Evolutionary conservation across 2,797 vertebrate species (phyloP).

Genomic region (Danio tinwini): DNA sequence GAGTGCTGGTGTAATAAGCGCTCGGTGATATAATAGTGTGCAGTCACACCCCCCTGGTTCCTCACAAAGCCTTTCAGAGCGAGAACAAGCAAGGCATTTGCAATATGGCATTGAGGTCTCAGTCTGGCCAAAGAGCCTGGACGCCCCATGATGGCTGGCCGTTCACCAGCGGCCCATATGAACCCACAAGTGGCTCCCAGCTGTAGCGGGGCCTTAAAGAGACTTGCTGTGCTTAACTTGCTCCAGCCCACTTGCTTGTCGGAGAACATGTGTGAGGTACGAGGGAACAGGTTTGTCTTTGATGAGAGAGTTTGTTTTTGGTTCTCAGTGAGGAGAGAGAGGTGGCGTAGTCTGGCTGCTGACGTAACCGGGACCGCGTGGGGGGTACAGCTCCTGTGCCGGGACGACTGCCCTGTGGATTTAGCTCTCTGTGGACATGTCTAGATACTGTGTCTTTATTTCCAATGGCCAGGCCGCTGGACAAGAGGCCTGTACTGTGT

Average conservation of each 20-base stretch:
- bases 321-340: slow-evolving; percentile 55
- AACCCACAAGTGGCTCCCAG: slow-evolving; percentile 49
- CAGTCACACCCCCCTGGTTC: slow-evolving; percentile 60
- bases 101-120: slow-evolving; percentile 60
- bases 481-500: slow-evolving; percentile 58
- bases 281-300: slow-evolving; percentile 54
- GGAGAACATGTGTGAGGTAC: slow-evolving; percentile 51
- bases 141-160: slow-evolving; percentile 36
- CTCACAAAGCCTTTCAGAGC: slow-evolving; percentile 64
- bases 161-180: slow-evolving; percentile 34
- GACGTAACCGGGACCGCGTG: slow-evolving; percentile 37
- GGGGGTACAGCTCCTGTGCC: slow-evolving; percentile 56
- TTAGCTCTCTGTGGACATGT: slow-evolving; percentile 51
- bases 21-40: slow-evolving; percentile 77
- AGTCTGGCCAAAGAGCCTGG: slow-evolving; percentile 28
- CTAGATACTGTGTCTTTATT: slow-evolving; percentile 77
- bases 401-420: slow-evolving; percentile 69
- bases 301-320: slow-evolving; percentile 57
- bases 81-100: slow-evolving; percentile 67
- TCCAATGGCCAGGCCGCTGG: slow-evolving; percentile 71
- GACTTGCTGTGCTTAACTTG: slow-evolving; percentile 18
- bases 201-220: slow-evolving; percentile 39
- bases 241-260: slow-evolving; percentile 48
- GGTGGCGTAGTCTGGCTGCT: slow-evolving; percentile 48
- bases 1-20: slow-evolving; percentile 77